These are phyloP conservation scores for Sander lucioperca DNA, from an alignment of 2,113 vertebrate genomes.

Conservation along the genomic window DNA sequence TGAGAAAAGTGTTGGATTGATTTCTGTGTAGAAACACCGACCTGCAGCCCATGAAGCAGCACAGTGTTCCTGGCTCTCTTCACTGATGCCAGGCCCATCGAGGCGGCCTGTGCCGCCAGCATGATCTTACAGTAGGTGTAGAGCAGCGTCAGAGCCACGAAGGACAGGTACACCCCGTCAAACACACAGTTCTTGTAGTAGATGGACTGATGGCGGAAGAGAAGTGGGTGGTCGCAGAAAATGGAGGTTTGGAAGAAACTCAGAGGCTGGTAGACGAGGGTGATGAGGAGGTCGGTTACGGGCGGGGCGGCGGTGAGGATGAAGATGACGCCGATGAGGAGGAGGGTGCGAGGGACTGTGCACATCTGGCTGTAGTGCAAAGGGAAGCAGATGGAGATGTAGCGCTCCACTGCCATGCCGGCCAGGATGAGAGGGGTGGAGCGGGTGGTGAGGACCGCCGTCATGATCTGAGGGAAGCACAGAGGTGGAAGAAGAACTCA, in stretches of 20 bases:
- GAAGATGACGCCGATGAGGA: conserved; percentile 73
- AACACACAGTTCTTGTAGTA: conserved; percentile 85
- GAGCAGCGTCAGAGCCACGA: conserved; percentile 79
- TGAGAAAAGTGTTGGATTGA: not conserved
- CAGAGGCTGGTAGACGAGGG: conserved; percentile 63
- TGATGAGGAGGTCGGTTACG: conserved; percentile 81
- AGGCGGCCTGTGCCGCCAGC: conserved; percentile 76
- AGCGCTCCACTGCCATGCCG: conserved; percentile 86
- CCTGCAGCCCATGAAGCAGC: conserved; percentile 81
- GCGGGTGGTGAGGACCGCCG: conserved; percentile 81
- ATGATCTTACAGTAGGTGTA: conserved; percentile 86
- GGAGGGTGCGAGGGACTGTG: conserved; percentile 78
- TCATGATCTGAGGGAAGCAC: conserved; percentile 70
- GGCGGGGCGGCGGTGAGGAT: conserved; percentile 68
- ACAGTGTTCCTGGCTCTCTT: conserved; percentile 83
- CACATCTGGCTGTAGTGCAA: conserved; percentile 81
- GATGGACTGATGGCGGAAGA: conserved; percentile 77
- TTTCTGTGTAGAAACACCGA: conserved; percentile 6
- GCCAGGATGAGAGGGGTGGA: conserved; percentile 85
- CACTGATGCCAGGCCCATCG: conserved; percentile 72
- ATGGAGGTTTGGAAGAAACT: conserved; percentile 69
- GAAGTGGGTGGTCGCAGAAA: conserved; percentile 82
- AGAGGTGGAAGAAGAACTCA: not conserved
- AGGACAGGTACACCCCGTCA: conserved; percentile 82
- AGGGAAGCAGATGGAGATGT: conserved; percentile 84